Base-by-base conservation (phyloP, 2,113 vertebrate species). In the Amazona vittata region DNA sequence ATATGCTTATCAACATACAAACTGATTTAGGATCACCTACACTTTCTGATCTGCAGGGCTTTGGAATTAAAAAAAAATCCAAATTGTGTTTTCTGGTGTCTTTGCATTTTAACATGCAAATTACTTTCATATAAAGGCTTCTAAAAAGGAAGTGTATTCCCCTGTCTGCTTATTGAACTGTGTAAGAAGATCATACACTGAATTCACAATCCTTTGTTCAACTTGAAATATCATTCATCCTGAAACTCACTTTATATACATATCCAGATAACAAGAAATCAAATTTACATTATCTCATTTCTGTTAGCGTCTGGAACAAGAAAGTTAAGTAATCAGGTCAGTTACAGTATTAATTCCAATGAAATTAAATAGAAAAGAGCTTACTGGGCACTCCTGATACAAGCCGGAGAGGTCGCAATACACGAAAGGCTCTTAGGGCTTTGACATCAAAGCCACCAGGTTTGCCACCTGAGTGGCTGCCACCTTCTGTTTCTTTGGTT, bases 381-480 rank as follows among this genome's bases (percentile, higher is more conserved):
- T 99, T 98, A 99, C 99, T 99, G 98, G 99, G 99, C 97, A 99
- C 99, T 98, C 99, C 99, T 98, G 99, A 99, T 97, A 99, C 99
- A 91, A 99, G 99, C 97, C 99, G 99, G 94, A 99, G 99, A 97
- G 99, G 99, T 98, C 99, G 98, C 97, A 99, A 94, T 97, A 99
- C 99, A 98, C 99, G 99, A 97, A 99, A 99, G 98, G 99, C 99
- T 98, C 99, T 98, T 92, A 99, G 99, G 97, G 99, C 99, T 98
- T 99, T 99, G 96, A 99, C 99, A 95, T 99, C 99, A 96, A 99
- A 99, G 97, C 99, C 99, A 95, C 99, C 99, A 68, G 99, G 97
- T 97, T 99, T 99, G 69, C 99, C 99, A 79, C 98, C 98, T 3
- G 99, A 98, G 85, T 98, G 98, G 96, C 97, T 96, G 87, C 55